A percentile compares a stretch with the other conserved stretches of the same genome.
phyloP scores from a whole-genome alignment of 2,113 vertebrate genomes.

The Heterocephalus glaber region DNA sequence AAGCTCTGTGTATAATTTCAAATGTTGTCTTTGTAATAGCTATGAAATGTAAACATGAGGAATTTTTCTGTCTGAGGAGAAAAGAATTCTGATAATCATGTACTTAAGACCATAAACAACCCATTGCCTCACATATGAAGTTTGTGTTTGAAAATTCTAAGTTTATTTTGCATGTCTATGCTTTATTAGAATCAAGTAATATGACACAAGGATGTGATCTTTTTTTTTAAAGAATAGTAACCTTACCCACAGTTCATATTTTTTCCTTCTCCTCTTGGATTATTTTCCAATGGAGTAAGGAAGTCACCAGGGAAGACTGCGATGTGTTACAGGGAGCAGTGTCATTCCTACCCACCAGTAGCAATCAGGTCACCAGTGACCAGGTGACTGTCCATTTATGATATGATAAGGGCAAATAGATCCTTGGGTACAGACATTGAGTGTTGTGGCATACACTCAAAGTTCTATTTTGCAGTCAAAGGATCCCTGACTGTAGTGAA shows the following conservation, averaged over 20 bases:
- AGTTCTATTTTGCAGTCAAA: neutral
- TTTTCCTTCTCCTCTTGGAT: neutral
- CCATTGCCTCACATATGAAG: neutral
- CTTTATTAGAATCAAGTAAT: neutral
- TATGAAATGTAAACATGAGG: constrained; percentile 2
- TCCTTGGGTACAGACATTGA: neutral
- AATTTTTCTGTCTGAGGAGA: constrained; percentile 33
- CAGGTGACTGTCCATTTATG: constrained; percentile 33
- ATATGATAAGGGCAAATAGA: neutral
- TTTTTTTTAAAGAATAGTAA: constrained; percentile 32
- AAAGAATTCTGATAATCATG: constrained; percentile 31
- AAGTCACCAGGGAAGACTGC: neutral
- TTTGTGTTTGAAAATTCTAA: constrained; percentile 11
- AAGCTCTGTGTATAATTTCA: constrained; percentile 23
- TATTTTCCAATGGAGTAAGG: constrained; percentile 29
- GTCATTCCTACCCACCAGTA: neutral
- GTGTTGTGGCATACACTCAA: neutral
- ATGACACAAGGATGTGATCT: neutral
- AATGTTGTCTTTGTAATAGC: constrained; percentile 3
- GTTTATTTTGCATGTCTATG: neutral
- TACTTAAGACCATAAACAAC: neutral
- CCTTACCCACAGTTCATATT: neutral
- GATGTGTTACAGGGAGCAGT: neutral
- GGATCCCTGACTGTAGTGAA: neutral
- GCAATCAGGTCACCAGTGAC: neutral